phyloP scores from a whole-genome alignment of 2,797 vertebrate genomes.

The Cynopterus sphinx region DNA sequence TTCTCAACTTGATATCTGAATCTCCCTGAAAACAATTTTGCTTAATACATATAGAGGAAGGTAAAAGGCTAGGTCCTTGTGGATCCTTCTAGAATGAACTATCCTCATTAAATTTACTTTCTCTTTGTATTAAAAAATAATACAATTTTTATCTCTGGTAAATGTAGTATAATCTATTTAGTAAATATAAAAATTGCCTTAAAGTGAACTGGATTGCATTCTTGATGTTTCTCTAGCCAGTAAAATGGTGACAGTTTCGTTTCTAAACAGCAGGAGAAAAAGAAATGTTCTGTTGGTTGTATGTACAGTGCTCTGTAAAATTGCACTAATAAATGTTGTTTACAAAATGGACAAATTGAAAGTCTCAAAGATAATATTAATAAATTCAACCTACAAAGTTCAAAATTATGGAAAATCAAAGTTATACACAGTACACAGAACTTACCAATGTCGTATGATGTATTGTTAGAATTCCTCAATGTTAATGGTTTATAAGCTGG shows the following conservation, averaged over 20 bases:
- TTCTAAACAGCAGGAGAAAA: constrained; percentile 30
- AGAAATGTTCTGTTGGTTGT: background rate
- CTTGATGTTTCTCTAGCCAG: background rate
- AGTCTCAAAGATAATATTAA: background rate
- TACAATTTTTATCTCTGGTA: background rate
- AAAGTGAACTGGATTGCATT: background rate
- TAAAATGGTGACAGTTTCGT: background rate
- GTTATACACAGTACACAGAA: background rate
- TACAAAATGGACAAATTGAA: background rate
- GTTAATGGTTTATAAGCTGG: background rate
- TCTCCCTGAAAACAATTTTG: background rate
- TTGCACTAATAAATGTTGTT: background rate
- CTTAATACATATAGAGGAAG: background rate
- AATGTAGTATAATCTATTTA: background rate
- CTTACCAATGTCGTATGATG: background rate
- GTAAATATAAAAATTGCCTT: constrained; percentile 6
- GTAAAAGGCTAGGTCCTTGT: background rate
- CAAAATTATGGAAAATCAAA: background rate
- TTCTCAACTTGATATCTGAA: background rate
- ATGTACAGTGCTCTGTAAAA: background rate
- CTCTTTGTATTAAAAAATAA: background rate
- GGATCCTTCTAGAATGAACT: background rate
- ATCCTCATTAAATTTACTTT: constrained; percentile 38
- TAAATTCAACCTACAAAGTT: background rate
- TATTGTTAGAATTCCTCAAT: background rate